These are phyloP conservation scores for Hirtodrosophila histrioides DNA, from an alignment of 2,888 invertebrate genomes.

Conservation along the genomic window DNA sequence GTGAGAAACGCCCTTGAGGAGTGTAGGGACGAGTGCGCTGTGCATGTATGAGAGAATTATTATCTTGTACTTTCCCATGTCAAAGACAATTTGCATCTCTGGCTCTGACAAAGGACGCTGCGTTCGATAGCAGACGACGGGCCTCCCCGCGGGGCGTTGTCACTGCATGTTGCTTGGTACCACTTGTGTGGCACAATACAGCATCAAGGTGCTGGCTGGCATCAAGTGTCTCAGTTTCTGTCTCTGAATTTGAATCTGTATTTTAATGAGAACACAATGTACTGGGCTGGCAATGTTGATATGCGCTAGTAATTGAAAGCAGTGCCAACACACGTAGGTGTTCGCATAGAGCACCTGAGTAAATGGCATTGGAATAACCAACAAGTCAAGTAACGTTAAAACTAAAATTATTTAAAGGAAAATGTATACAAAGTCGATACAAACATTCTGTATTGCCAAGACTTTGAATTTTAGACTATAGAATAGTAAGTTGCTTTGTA, in stretches of 20 bases:
- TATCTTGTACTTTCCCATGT: constrained; percentile 70
- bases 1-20: constrained; percentile 27
- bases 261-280: constrained; percentile 35
- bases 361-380: neutral
- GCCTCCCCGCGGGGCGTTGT: constrained; percentile 47
- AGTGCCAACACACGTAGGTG: neutral
- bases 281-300: neutral
- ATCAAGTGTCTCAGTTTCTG: constrained; percentile 16
- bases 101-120: constrained; percentile 52
- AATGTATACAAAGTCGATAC: neutral
- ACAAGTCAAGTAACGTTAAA: neutral
- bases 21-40: neutral
- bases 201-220: constrained; percentile 51
- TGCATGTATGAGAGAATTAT: constrained; percentile 57
- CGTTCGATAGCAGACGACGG: constrained; percentile 18
- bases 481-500: no score
- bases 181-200: constrained; percentile 42
- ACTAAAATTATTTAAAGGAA: neutral
- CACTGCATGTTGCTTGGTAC: constrained; percentile 31
- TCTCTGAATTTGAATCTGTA: constrained; percentile 7
- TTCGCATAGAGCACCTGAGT: constrained; percentile 1
- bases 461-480: no score
- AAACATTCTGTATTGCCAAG: no score
- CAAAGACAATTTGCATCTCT: constrained; percentile 68
- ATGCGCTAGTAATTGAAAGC: constrained; percentile 19